Evolutionary conservation across 2,888 invertebrate species (phyloP), one percentile per base, ranked within the genome.

Genomic region (Ctena decussata): DNA sequence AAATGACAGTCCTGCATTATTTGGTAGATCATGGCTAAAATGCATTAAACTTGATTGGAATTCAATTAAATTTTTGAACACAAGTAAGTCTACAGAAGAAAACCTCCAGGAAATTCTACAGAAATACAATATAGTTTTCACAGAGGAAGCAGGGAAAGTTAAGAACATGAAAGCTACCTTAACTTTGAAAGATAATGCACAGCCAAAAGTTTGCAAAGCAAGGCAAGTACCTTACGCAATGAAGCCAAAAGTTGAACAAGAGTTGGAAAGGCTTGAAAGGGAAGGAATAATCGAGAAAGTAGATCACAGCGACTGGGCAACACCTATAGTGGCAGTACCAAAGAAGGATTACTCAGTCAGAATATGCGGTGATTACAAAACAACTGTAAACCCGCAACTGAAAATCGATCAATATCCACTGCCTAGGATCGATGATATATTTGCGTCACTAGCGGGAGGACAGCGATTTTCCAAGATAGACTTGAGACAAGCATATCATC

Each of bases 341-440:
- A 90, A 87, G 71, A 24, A 80, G 1, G 77, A 86, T 24, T 65
- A 79, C 21, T 71, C 74, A 21, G 32, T 89, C 0, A 44, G 89
- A 46, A 65, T 89, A 27, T 90, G 84, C 80, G 86, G 86, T 15
- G 88, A 88, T 46, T 90, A 82, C 72, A 86, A 86, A 57, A 85
- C 84, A 24, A 91, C 93, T 2, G 82, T 93, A 15, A 93, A 92
- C 80, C 82, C 75, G 18, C 81, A 85, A 49, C 74, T 94, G n/a
- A 79, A 86, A 30, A 92, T 90, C 27, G 92, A 93, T 44, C 90
- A 91, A 65, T 82, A 89, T 84, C 80, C 80, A 81, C 72, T 92
- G 80, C 86, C 88, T 0, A 86, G 84, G 49, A 57, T 72, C 0
- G 85, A 88, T 0, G 81, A 85, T 72, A 79, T 85, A 74, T 89